phyloP scores from a whole-genome alignment of 2,888 invertebrate species.

The Heliconius cydno region DNA sequence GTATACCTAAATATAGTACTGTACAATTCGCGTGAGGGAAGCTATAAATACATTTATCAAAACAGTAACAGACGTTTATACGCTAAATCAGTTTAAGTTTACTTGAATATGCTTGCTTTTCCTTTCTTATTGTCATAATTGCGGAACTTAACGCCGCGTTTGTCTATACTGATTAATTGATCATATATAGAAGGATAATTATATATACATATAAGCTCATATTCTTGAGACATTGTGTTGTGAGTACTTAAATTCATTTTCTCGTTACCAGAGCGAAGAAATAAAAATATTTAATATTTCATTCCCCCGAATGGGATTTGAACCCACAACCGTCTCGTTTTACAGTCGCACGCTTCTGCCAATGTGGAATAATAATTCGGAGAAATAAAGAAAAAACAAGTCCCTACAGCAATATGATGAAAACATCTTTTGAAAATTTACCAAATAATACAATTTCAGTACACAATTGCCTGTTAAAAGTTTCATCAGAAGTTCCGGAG shows the following conservation, averaged over 20 bases:
- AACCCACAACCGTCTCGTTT: not conserved
- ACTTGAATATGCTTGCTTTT: not conserved
- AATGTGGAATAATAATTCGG: not conserved
- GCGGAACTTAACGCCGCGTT: not conserved
- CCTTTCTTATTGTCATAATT: not conserved
- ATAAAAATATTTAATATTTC: not conserved
- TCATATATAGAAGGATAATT: too few species aligned
- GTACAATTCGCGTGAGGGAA: slow-evolving; percentile 28
- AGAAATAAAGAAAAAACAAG: not conserved
- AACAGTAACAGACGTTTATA: slow-evolving; percentile 3
- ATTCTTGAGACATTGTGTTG: not conserved
- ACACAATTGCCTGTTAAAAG: slow-evolving; percentile 10
- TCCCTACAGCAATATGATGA: not conserved
- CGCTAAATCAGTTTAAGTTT: not conserved
- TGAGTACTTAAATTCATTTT: not conserved
- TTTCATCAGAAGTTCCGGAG: not conserved
- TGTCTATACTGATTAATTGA: not conserved
- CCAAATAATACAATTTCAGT: not conserved
- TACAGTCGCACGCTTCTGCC: not conserved
- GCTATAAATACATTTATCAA: slow-evolving; percentile 8
- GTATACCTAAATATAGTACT: slow-evolving; percentile 21
- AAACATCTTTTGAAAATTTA: not conserved
- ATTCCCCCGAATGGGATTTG: not conserved
- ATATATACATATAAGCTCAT: too few species aligned
- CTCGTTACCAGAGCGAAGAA: not conserved